Conservation (phyloP, 2,113 vertebrate genomes). For the Drymodes brunneopygia region DNA sequence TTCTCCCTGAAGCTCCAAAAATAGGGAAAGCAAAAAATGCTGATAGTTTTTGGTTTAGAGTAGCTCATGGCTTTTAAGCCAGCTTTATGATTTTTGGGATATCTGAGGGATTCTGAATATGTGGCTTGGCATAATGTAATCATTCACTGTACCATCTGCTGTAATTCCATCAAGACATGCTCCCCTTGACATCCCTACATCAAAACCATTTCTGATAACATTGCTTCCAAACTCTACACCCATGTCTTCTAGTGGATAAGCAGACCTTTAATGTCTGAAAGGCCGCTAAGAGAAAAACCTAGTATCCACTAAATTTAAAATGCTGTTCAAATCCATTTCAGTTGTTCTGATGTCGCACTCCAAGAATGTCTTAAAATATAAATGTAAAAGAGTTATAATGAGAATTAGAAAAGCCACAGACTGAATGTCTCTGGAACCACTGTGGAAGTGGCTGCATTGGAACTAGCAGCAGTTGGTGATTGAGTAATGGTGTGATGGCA, state of each 20-base stretch:
- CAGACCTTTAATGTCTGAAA: neutral
- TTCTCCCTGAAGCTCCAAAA: neutral
- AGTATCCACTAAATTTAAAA: neutral
- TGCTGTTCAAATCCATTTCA: neutral
- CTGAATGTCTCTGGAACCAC: neutral
- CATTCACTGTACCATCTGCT: neutral
- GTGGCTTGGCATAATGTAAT: neutral
- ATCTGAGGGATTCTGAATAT: neutral
- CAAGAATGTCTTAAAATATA: neutral
- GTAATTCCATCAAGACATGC: neutral
- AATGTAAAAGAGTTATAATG: slow-evolving; percentile 9
- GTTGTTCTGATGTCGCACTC: neutral
- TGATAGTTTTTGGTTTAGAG: neutral
- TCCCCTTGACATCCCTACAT: neutral
- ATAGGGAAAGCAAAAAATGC: neutral
- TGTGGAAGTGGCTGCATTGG: slow-evolving; percentile 21
- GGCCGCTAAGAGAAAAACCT: neutral
- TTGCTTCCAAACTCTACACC: neutral
- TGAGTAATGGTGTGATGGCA: slow-evolving; percentile 26
- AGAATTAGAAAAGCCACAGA: slow-evolving; percentile 11
- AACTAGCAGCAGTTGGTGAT: neutral
- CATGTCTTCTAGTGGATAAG: neutral
- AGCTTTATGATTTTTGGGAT: neutral
- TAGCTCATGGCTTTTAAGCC: neutral
- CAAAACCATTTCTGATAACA: neutral